Conservation (phyloP, 2,888 invertebrate genomes). For the Aspidiotus rigidus region DNA sequence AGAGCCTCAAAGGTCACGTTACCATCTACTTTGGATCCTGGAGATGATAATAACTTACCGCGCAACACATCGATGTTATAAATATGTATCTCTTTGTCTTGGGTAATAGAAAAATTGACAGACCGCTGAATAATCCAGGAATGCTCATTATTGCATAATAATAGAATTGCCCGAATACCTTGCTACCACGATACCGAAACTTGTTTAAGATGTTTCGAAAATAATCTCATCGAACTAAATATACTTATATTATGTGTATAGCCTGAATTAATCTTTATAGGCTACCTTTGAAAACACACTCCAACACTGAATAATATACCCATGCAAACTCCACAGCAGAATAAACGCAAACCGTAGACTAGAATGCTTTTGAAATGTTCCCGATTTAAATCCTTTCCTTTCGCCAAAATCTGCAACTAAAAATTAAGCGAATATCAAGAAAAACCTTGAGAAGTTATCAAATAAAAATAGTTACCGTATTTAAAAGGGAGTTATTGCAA, state of each 20-base stretch:
- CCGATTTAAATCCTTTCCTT: slow-evolving; percentile 19
- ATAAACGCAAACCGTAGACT: not conserved
- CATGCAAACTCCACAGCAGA: not conserved
- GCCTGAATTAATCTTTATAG: not conserved
- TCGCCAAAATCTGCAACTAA: slow-evolving; percentile 19
- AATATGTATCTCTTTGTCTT: slow-evolving; percentile 22
- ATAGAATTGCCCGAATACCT: slow-evolving; percentile 28
- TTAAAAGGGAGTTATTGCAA: too few species aligned
- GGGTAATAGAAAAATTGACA: slow-evolving; percentile 24
- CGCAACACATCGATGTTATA: slow-evolving; percentile 23
- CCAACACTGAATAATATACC: not conserved
- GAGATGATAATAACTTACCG: slow-evolving; percentile 29
- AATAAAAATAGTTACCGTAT: too few species aligned
- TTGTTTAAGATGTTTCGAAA: not conserved
- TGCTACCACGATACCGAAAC: too few species aligned
- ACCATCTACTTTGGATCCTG: not conserved
- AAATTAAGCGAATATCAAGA: not conserved
- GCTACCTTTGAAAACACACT: not conserved
- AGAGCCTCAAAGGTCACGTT: not conserved
- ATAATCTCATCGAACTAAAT: not conserved
- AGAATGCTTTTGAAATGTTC: not conserved
- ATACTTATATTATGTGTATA: too few species aligned
- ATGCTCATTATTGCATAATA: slow-evolving; percentile 24
- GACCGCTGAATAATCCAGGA: slow-evolving; percentile 32
- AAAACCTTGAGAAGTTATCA: too few species aligned